Evolutionary conservation across 2,113 vertebrate species (phyloP).

Genomic region (Sarotherodon lohbergeri): DNA sequence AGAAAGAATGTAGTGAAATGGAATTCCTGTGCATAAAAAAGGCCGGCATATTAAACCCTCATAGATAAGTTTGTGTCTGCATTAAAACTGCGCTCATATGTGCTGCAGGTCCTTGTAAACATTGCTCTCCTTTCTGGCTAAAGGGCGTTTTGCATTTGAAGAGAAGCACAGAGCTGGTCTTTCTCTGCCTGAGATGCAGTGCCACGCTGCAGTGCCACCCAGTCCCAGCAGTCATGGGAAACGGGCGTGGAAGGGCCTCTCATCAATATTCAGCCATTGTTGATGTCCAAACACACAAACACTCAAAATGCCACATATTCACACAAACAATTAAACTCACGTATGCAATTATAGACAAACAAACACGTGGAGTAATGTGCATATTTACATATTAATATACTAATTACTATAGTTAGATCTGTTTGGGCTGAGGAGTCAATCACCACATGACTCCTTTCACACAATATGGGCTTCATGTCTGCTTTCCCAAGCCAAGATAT

Average conservation of each 20-base stretch:
- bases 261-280: constrained; percentile 63
- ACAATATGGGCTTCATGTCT: constrained; percentile 17
- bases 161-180: constrained; percentile 41
- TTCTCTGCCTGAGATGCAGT: constrained; percentile 31
- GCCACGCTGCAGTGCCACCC: constrained; percentile 53
- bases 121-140: background rate
- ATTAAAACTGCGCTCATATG: background rate
- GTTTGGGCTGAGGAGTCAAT: background rate
- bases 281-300: constrained; percentile 25
- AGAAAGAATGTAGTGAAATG: background rate
- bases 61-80: background rate
- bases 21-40: background rate
- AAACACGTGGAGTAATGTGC: background rate
- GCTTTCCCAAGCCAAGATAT: background rate
- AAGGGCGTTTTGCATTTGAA: background rate
- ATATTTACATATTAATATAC: background rate
- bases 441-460: background rate
- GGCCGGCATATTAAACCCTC: background rate
- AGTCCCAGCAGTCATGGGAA: constrained; percentile 46
- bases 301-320: background rate
- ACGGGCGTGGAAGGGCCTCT: constrained; percentile 46
- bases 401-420: background rate
- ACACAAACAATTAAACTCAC: background rate
- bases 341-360: background rate
- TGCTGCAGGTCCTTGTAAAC: background rate